These are phyloP conservation scores for Bradynema listronoti DNA, from an alignment of 1,140 invertebrate species.

Conservation along the genomic window DNA sequence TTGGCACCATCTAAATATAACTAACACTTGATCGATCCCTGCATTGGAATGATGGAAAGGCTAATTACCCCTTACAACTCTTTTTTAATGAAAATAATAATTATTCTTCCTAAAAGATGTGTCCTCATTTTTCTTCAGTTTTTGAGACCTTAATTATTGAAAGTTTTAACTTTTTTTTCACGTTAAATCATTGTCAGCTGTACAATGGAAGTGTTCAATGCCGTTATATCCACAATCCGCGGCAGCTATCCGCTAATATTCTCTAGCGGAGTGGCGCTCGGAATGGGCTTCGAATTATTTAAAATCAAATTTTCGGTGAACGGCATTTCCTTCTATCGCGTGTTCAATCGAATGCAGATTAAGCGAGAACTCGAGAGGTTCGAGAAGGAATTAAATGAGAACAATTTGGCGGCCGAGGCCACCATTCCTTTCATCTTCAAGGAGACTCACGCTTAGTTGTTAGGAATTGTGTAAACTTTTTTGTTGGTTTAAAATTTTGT, in stretches of 20 bases:
- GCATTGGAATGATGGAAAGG: neutral
- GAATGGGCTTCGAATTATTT: conserved; percentile 53
- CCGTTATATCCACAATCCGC: neutral
- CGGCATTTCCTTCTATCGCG: conserved; percentile 46
- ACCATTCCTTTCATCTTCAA: too few species aligned
- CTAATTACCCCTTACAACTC: neutral
- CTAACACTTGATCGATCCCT: neutral
- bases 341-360: conserved; percentile 48
- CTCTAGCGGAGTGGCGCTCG: conserved; percentile 17
- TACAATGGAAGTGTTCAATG: neutral
- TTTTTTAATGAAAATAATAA: neutral
- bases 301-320: conserved; percentile 54
- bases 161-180: conserved; percentile 17
- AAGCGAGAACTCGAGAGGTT: conserved; percentile 43
- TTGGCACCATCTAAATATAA: neutral
- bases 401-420: too few species aligned
- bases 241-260: neutral
- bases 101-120: neutral
- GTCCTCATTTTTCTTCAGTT: neutral
- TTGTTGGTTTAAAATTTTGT: too few species aligned
- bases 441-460: conserved; percentile 1
- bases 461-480: conserved; percentile 2
- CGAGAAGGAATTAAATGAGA: conserved; percentile 22
- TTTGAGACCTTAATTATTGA: neutral
- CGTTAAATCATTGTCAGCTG: conserved; percentile 8